These are phyloP conservation scores for Andrena haemorrhoa DNA, from an alignment of 2,888 invertebrate species.

Conservation along the genomic window DNA sequence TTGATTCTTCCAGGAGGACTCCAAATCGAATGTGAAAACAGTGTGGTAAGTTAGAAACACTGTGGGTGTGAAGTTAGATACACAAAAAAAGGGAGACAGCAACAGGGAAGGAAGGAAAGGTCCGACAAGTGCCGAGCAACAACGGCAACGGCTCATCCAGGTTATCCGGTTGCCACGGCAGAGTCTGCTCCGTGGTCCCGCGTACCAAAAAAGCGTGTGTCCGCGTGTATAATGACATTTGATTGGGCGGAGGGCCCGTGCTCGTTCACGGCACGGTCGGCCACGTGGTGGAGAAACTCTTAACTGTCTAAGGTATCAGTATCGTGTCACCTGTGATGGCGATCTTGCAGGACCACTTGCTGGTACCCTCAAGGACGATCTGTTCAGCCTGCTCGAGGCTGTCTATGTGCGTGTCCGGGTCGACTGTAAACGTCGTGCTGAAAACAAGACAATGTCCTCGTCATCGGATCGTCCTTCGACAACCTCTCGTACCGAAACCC, in stretches of 20 bases:
- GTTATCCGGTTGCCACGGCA: neutral
- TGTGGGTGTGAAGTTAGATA: too few species aligned
- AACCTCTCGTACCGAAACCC: conserved; percentile 64
- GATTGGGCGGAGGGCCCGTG: conserved; percentile 47
- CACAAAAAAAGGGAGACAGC: neutral
- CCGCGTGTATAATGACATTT: conserved; percentile 36
- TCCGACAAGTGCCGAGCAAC: neutral
- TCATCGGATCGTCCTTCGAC: conserved; percentile 79
- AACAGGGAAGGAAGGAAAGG: neutral
- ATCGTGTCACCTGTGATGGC: conserved; percentile 95
- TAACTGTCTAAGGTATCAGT: conserved; percentile 69
- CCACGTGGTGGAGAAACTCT: conserved; percentile 57
- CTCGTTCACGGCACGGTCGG: conserved; percentile 43
- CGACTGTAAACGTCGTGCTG: conserved; percentile 99
- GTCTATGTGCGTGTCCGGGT: conserved; percentile 98
- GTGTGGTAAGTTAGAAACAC: too few species aligned
- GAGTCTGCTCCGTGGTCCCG: conserved; percentile 6
- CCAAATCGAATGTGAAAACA: too few species aligned
- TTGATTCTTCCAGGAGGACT: too few species aligned
- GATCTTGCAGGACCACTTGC: conserved; percentile 99
- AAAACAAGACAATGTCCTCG: conserved; percentile 84
- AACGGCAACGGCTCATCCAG: neutral
- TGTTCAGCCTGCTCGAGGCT: conserved; percentile 98
- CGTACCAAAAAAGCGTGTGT: conserved; percentile 56
- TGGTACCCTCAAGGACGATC: conserved; percentile 99